These are phyloP conservation scores for Mercenaria mercenaria DNA, from an alignment of 1,140 invertebrate species.

Conservation along the genomic window DNA sequence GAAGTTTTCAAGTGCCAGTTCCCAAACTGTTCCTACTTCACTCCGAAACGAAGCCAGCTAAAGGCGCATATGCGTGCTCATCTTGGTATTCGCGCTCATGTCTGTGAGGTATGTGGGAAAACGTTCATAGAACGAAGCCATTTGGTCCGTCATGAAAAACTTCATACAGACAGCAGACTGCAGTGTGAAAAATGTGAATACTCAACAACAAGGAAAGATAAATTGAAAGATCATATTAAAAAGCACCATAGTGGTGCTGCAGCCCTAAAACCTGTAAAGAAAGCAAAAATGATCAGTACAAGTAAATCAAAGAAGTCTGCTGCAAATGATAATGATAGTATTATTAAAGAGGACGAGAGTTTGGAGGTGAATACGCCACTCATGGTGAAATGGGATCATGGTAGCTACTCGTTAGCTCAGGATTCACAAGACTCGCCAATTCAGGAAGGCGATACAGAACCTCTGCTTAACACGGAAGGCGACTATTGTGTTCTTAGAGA, in stretches of 20 bases:
- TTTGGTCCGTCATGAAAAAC: slow-evolving; percentile 89
- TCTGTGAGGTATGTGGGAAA: slow-evolving; percentile 89
- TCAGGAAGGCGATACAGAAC: neutral
- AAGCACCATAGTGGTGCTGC: slow-evolving; percentile 89
- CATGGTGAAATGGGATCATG: slow-evolving; percentile 71
- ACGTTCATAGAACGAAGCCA: slow-evolving; percentile 91
- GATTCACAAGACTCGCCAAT: slow-evolving; percentile 6
- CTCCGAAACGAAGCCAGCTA: slow-evolving; percentile 90
- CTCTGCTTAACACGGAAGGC: slow-evolving; percentile 44
- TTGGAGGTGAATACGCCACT: slow-evolving; percentile 36
- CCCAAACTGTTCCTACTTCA: slow-evolving; percentile 89
- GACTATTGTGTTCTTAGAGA: slow-evolving; percentile 55
- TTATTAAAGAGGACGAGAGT: slow-evolving; percentile 8
- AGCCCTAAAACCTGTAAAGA: slow-evolving; percentile 68
- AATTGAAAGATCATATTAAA: slow-evolving; percentile 90
- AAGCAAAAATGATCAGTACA: slow-evolving; percentile 55
- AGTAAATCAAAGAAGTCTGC: slow-evolving; percentile 50
- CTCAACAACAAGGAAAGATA: slow-evolving; percentile 89
- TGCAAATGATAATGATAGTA: neutral
- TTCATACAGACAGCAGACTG: slow-evolving; percentile 89
- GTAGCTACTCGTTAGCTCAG: slow-evolving; percentile 67
- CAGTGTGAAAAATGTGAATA: slow-evolving; percentile 89
- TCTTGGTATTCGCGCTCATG: slow-evolving; percentile 89
- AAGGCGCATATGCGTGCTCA: slow-evolving; percentile 90
- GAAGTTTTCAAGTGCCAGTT: slow-evolving; percentile 89